Base-by-base conservation (phyloP, 2,888 invertebrate species). In the Gymnosoma rotundatum region DNA sequence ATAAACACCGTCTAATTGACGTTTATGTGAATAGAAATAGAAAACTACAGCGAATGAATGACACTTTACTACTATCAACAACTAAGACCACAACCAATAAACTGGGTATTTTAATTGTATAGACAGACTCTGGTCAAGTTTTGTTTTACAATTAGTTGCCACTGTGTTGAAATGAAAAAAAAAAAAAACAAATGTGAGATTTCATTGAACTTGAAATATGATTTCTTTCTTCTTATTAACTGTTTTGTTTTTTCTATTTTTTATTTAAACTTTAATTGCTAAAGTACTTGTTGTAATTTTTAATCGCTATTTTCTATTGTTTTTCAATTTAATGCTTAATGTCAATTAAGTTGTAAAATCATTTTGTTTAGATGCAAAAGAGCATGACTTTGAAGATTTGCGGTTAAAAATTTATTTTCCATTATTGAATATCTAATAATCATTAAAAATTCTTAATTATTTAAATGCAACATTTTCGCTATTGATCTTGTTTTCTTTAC, bases 131-230 rank as follows among this genome's bases (percentile, higher is more conserved):
- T 48, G 32, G 69, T 38, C 69, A 67, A 70, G 52, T 69, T 61
- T 72, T 45, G 45, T 64, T 25, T 56, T 50, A 14, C 18, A 67
- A 60, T 64, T 70, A 2, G 4, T 25, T 75, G 54, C 54, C 66
- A 75, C 56, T 60, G 78, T 45, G 63, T 36, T 42, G 54, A 66
- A 45, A 32, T 32, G 32, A 45, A 63, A 58, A 42, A 73, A 67
- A 73, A 69, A 21, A 74, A 69, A 72, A 63, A 63, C 64, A 73
- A 81, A 81, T 80, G 74, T 84, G 84, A 73, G 84, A 84, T 84
- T 78, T 84, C 84, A 84, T 81, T 84, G 84, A 84, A 84, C 84
- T 84, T 84, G 84, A 84, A 72, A 84, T 81, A 70, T 78, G 25
- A 63, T 60, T 21, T 69, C 58, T 73, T 75, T 48, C 16, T 54